phyloP scores from a whole-genome alignment of 2,797 vertebrate species.

The Sphenodon punctatus region DNA sequence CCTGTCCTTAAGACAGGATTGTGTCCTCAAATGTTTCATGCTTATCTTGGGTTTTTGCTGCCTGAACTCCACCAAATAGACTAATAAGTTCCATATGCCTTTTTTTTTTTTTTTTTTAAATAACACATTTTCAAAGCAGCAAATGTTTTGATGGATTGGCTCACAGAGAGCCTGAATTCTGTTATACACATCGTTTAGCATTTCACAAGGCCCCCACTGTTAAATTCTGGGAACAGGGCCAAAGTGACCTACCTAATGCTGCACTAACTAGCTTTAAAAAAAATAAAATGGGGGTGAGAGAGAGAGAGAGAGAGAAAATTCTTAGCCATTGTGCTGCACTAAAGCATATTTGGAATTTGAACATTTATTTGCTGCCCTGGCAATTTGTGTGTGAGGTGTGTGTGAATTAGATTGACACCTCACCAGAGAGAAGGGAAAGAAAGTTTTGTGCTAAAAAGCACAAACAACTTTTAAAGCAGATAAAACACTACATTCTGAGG shows the following conservation, averaged over 20 bases:
- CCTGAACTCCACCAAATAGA: slow-evolving; percentile 75
- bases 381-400: slow-evolving; percentile 15
- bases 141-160: slow-evolving; percentile 84
- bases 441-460: slow-evolving; percentile 9
- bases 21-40: slow-evolving; percentile 72
- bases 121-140: slow-evolving; percentile 81
- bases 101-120: slow-evolving; percentile 78
- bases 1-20: slow-evolving; percentile 64
- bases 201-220: slow-evolving; percentile 89
- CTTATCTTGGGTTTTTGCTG: slow-evolving; percentile 74
- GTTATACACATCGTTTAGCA: slow-evolving; percentile 85
- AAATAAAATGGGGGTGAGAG: not conserved
- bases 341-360: slow-evolving; percentile 68
- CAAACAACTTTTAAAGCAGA: slow-evolving; percentile 26
- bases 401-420: slow-evolving; percentile 6
- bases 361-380: slow-evolving; percentile 45
- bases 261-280: slow-evolving; percentile 72
- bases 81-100: slow-evolving; percentile 89
- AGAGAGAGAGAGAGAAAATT: slow-evolving; percentile 47
- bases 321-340: slow-evolving; percentile 66
- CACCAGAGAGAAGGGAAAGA: slow-evolving; percentile 23
- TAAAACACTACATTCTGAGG: too few species aligned
- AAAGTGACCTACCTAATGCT: slow-evolving; percentile 83
- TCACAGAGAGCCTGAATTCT: slow-evolving; percentile 76
- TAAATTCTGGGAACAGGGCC: slow-evolving; percentile 84